A percentile compares a stretch with the other conserved stretches of the same genome.
These are phyloP conservation scores for Hemicrepidius hirtus DNA, from an alignment of 2,888 invertebrate species.

Conservation along the genomic window DNA sequence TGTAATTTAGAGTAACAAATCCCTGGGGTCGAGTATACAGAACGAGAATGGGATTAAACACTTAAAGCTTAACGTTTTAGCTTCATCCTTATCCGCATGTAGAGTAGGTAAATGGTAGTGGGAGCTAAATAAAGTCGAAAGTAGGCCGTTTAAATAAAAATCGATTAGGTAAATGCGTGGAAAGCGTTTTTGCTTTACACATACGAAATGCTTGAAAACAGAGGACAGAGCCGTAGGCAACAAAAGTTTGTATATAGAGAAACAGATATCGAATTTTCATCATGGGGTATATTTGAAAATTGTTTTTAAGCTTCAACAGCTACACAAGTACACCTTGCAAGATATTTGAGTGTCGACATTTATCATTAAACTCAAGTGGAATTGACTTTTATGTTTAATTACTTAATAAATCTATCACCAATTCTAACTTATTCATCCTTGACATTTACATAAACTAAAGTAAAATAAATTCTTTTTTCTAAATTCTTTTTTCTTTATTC, in stretches of 20 bases:
- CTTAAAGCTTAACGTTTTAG: constrained; percentile 1
- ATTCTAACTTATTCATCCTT: not conserved
- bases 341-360: no score
- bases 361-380: no score
- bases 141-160: not conserved
- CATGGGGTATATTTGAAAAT: not conserved
- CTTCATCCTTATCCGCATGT: constrained; percentile 1
- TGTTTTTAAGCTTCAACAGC: not conserved
- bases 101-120: no score
- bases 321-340: no score
- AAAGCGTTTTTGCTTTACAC: not conserved
- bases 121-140: not conserved
- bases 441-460: no score
- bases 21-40: not conserved
- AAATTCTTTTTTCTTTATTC: no score
- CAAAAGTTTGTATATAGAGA: not conserved
- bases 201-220: not conserved
- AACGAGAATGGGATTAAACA: constrained; percentile 9
- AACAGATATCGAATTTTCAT: not conserved
- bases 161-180: constrained; percentile 6
- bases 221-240: constrained; percentile 7
- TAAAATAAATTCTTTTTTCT: no score
- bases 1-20: not conserved
- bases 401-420: not conserved
- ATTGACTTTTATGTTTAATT: no score